Evolutionary conservation across 2,888 invertebrate species (phyloP).

Genomic region (Conchocele bisecta): DNA sequence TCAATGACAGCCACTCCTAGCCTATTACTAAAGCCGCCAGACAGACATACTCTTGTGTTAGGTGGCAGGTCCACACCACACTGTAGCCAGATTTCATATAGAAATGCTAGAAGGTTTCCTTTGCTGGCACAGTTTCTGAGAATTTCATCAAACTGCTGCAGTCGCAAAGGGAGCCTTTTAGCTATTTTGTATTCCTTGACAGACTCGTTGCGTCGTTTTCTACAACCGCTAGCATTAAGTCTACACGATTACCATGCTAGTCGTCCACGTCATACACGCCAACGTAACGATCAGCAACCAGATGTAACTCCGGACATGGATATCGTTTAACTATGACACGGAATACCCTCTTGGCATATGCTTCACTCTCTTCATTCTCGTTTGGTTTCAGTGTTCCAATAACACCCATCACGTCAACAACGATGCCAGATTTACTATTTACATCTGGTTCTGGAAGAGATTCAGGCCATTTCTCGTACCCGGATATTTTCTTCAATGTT

Average conservation of each 20-base stretch:
- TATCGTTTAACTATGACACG: neutral
- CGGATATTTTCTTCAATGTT: neutral
- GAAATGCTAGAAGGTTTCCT: too few species aligned
- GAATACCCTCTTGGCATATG: neutral
- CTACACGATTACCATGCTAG: neutral
- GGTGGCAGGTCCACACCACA: neutral
- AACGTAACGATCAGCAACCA: constrained; percentile 4
- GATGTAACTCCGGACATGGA: neutral
- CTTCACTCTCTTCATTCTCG: neutral
- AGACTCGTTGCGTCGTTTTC: neutral
- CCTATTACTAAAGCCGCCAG: neutral
- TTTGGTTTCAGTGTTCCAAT: neutral
- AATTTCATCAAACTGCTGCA: neutral
- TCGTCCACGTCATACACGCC: neutral
- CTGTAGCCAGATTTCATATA: neutral
- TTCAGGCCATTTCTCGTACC: neutral
- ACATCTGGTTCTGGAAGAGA: neutral
- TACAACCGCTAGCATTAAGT: neutral
- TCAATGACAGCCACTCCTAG: neutral
- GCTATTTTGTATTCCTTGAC: neutral
- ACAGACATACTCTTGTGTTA: neutral
- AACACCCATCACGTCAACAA: neutral
- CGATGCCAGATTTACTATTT: neutral
- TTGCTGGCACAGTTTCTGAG: neutral
- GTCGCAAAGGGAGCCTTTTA: neutral